Percentiles rank a stretch among this genome's conserved stretches.
Conservation (phyloP, 2,797 vertebrate genomes). For the Gadopsis marmoratus region DNA sequence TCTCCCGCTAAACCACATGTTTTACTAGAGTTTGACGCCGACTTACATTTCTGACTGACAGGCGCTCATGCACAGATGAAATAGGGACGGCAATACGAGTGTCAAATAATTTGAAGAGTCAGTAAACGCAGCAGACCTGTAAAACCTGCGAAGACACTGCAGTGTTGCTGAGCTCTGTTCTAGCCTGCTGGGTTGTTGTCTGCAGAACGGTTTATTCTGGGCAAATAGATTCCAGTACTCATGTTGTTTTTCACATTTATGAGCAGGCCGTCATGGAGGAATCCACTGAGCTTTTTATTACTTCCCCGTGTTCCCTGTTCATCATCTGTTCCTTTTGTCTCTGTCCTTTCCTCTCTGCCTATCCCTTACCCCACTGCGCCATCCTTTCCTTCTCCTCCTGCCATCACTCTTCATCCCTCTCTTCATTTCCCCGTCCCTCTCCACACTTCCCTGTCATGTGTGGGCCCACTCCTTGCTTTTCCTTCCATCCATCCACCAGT, state of each 20-base stretch:
- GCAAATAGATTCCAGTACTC: conserved; percentile 67
- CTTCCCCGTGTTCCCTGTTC: conserved; percentile 61
- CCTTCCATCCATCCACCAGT: conserved; percentile 42
- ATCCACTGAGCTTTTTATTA: conserved; percentile 69
- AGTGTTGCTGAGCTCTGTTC: conserved; percentile 34
- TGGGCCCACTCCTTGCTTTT: conserved; percentile 43
- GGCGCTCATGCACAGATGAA: conserved; percentile 37
- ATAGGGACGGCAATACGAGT: conserved; percentile 32
- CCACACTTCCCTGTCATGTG: conserved; percentile 50
- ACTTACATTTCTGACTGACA: conserved; percentile 58
- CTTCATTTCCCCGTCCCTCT: conserved; percentile 43
- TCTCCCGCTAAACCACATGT: conserved; percentile 32
- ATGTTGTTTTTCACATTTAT: conserved; percentile 75
- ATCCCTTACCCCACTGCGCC: conserved; percentile 54
- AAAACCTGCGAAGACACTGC: conserved; percentile 48
- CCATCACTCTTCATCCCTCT: conserved; percentile 54
- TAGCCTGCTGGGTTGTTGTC: conserved; percentile 46
- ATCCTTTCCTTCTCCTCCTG: conserved; percentile 50
- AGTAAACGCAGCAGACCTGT: conserved; percentile 44
- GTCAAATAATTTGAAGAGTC: conserved; percentile 48
- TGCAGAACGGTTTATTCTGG: conserved; percentile 68
- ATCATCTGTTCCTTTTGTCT: conserved; percentile 61
- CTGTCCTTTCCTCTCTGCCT: conserved; percentile 49
- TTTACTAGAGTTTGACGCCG: conserved; percentile 41
- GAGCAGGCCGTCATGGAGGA: conserved; percentile 60